Percentiles rank a stretch among this genome's conserved stretches.
These are phyloP conservation scores for Dermatemys mawii DNA, from an alignment of 2,113 vertebrate species.

Conservation along the genomic window DNA sequence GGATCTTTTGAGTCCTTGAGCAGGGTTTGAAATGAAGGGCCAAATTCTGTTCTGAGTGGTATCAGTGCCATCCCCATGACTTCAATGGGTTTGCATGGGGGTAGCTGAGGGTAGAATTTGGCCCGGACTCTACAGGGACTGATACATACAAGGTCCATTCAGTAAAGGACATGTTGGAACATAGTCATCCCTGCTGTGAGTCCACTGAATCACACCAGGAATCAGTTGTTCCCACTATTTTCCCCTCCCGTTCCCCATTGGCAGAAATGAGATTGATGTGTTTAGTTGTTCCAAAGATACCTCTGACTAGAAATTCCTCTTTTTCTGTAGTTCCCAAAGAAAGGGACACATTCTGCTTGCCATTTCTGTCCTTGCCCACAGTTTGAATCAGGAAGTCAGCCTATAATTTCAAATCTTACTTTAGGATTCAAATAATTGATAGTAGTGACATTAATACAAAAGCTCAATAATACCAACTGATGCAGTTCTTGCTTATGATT, in stretches of 20 bases:
- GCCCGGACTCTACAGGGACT: neutral
- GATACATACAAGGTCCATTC: neutral
- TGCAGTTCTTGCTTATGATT: constrained; percentile 54
- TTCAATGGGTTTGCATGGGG: neutral
- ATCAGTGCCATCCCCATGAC: neutral
- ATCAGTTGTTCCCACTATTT: neutral
- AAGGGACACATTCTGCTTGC: neutral
- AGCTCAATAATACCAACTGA: constrained; percentile 30
- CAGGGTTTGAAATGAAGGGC: constrained; percentile 36
- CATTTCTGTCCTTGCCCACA: neutral
- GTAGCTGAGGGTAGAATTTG: neutral
- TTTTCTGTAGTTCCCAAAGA: neutral
- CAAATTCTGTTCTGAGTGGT: neutral
- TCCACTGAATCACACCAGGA: neutral
- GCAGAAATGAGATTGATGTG: neutral
- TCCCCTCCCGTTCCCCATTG: neutral
- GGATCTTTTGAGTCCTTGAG: constrained; percentile 53
- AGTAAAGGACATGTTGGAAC: neutral
- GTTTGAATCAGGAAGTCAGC: neutral
- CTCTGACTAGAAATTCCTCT: neutral
- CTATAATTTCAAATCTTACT: constrained; percentile 53
- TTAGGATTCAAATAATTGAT: constrained; percentile 56
- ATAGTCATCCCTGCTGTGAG: neutral
- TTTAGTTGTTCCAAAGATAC: neutral
- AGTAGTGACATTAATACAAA: neutral